Percentiles rank a stretch among this genome's conserved stretches.
Evolutionary conservation across 2,797 vertebrate genomes (phyloP).

Genomic region (Neoniphon sammara): DNA sequence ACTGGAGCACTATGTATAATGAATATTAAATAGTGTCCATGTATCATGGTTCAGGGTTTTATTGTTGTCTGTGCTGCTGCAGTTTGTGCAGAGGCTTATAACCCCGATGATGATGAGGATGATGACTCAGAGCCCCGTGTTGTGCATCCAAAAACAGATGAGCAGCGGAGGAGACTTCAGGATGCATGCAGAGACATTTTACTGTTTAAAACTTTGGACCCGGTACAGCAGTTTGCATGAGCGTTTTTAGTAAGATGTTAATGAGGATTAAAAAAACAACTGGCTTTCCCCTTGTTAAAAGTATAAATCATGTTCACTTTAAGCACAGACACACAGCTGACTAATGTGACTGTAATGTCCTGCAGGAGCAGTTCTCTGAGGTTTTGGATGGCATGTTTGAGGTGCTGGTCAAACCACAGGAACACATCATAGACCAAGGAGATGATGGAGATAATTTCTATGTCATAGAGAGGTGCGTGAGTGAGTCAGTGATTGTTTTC

Average conservation of each 20-base stretch:
- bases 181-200: constrained; percentile 94
- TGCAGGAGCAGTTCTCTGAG: constrained; percentile 93
- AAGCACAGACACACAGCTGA: too few species aligned
- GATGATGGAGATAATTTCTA: constrained; percentile 98
- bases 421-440: constrained; percentile 96
- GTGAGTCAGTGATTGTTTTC: background rate
- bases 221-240: constrained; percentile 78
- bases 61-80: constrained; percentile 36
- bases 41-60: background rate
- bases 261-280: background rate
- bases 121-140: constrained; percentile 88
- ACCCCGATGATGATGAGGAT: constrained; percentile 96
- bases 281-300: too few species aligned
- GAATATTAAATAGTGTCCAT: background rate
- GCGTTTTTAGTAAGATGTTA: too few species aligned
- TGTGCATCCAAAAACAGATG: constrained; percentile 92
- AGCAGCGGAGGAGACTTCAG: constrained; percentile 91
- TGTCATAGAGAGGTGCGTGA: constrained; percentile 89
- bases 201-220: constrained; percentile 94
- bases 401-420: constrained; percentile 88
- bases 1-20: background rate
- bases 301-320: too few species aligned
- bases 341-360: background rate
- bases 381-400: constrained; percentile 98
- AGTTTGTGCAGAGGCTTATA: constrained; percentile 96